These are phyloP conservation scores for Pipistrellus pygmaeus DNA, from an alignment of 2,797 vertebrate genomes.

Conservation along the genomic window DNA sequence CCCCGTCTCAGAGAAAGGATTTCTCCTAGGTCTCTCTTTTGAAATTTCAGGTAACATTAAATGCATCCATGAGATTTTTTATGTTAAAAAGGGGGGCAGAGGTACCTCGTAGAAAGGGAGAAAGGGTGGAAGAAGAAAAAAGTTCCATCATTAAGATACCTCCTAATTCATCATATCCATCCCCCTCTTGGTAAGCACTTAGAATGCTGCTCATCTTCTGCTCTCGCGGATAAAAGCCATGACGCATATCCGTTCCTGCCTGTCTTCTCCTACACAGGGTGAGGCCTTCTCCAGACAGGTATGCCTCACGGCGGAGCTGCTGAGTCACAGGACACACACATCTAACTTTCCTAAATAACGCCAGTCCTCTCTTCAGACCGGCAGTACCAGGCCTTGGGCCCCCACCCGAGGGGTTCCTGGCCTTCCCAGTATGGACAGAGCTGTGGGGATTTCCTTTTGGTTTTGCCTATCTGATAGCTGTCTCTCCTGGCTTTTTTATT, in stretches of 20 bases:
- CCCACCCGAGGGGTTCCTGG: not conserved
- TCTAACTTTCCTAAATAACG: not conserved
- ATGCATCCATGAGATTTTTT: conserved; percentile 6
- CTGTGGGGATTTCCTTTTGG: not conserved
- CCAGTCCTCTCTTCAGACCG: not conserved
- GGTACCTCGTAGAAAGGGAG: not conserved
- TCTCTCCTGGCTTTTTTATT: not conserved
- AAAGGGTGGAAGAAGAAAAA: not conserved
- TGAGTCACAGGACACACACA: not conserved
- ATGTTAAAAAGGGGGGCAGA: not conserved
- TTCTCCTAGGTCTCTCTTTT: not conserved
- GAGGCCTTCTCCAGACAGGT: not conserved
- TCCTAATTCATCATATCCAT: not conserved
- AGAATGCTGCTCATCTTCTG: not conserved
- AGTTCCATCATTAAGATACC: not conserved
- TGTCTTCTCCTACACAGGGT: not conserved
- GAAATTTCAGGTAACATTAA: conserved; percentile 34
- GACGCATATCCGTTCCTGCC: not conserved
- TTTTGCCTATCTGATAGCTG: not conserved
- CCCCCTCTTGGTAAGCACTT: not conserved
- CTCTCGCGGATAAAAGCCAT: not conserved
- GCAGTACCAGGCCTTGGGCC: not conserved
- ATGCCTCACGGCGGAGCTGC: not conserved
- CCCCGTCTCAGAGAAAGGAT: not conserved
- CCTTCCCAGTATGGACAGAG: not conserved